Base-by-base conservation (phyloP, 1,140 invertebrate species). In the Helicoverpa armigera region DNA sequence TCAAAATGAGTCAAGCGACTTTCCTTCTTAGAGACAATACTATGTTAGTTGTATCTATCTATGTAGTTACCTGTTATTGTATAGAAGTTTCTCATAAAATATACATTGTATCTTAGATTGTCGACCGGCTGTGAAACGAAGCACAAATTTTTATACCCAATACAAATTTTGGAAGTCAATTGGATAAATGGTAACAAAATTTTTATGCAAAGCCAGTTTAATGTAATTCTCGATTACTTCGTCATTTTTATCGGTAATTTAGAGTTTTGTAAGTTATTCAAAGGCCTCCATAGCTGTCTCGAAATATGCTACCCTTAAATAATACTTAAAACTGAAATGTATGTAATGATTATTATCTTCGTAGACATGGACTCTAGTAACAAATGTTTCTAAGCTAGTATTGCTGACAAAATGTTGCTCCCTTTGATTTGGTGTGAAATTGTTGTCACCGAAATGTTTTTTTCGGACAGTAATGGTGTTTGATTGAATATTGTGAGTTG, bases 41-140 rank as follows among this genome's bases (percentile, higher is more conserved):
- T 5, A 72, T 53, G 23, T 50, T 54, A 51, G 35, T 43, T 43
- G 35, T 43, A 43, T 43, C 35, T 43, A 43, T 43, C 5, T 43
- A 43, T 16, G 65, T 69, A 51, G 65, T 69, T 65, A 69, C 65
- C 48, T 69, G 61, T 65, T 48, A 65, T n/a, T 65, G 11, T 35
- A 74, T 60, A 35, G 70, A 16, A 63, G 16, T 50, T 60, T 76
- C 35, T 76, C 29, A 65, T 61, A n/a, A 31, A 63, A 74, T 50
- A 50, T 23, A 53, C 12, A 74, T 43, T 43, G 9, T 58, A 31
- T 61, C 12, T 48, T 76, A 78, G 76, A 51, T 69, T 23, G 53
- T 60, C 61, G 61, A 16, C 61, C 72, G 88, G 88, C 86, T 89
- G 87, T 89, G 88, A 87, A 80, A 63, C 77, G 70, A 86, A 85